A percentile compares a stretch with the other conserved stretches of the same genome.
Conservation (phyloP, 2,888 invertebrate genomes). For the Papilio elwesi region DNA sequence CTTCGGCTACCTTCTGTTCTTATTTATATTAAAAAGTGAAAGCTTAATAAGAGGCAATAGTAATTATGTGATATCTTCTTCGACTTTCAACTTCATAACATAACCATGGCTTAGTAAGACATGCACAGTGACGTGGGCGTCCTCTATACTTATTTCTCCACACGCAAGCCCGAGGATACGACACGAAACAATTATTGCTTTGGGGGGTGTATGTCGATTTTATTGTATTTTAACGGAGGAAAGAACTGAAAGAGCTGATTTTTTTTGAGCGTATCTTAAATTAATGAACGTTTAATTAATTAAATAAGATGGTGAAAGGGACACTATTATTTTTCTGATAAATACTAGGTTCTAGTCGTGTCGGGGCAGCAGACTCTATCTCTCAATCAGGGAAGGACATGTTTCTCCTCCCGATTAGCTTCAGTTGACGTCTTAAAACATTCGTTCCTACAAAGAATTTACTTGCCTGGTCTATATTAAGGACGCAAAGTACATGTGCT, state of each 20-base stretch:
- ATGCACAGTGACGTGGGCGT: slow-evolving; percentile 15
- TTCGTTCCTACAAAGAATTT: neutral
- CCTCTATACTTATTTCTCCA: slow-evolving; percentile 27
- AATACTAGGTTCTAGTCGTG: no score
- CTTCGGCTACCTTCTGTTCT: no score
- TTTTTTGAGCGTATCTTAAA: slow-evolving; percentile 2
- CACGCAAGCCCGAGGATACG: slow-evolving; percentile 43
- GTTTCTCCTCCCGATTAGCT: no score
- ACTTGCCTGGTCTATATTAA: neutral
- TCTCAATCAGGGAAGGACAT: no score
- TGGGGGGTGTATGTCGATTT: neutral
- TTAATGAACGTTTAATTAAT: neutral
- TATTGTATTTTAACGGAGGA: neutral
- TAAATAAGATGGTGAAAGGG: no score
- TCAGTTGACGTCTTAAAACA: neutral
- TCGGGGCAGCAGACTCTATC: no score
- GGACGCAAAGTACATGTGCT: neutral
- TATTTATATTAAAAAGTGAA: neutral
- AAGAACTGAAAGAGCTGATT: neutral
- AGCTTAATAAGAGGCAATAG: neutral
- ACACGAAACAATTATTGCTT: slow-evolving; percentile 22
- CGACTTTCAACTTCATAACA: slow-evolving; percentile 2
- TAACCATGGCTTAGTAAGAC: slow-evolving; percentile 20
- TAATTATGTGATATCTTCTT: slow-evolving; percentile 5
- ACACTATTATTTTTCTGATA: no score